Base-by-base conservation (phyloP, 1,140 invertebrate genomes). In the Lerema accius region DNA sequence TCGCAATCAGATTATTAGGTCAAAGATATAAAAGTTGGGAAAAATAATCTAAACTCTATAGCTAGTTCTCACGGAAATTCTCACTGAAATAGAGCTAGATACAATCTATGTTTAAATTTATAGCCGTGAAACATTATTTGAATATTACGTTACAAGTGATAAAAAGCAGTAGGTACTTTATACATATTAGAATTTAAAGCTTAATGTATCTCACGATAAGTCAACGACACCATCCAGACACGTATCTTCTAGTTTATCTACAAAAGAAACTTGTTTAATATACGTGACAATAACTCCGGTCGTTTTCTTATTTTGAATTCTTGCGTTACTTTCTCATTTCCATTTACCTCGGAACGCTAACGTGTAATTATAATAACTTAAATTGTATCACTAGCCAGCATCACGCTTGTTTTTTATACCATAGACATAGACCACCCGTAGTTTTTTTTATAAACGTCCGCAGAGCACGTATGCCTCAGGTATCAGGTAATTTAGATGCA, bases 181-280 rank as follows among this genome's bases (percentile, higher is more conserved):
- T n/a, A n/a, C 1, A 0, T 49, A 9, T 35, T 23, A 49, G 13
- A 4, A 11, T 3, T 14, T 5, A 4, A 46, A 19, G 17, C 16
- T 19, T 0, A 7, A 11, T 4, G 10, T 7, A 32, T 32, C 4
- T 7, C 28, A 32, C 7, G 28, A 64, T n/a, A n/a, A 76, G 78
- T 81, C 78, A 79, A 77, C 65, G 79, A 79, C 76, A 75, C 70
- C 43, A 58, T 58, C 67, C 65, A 61, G 69, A 73, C 67, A 69
- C 71, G 73, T 73, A 65, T 72, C 63, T 58, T n/a, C n/a, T n/a
- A 64, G 67, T 61, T 82, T 78, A 78, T 80, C 76, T 80, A 78
- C 75, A 74, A 78, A 73, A 82, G 76, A 80, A 82, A 80, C 80
- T 82, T 76, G 80, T 82, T 80, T 75, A 61, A 81, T 70, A 77